These are phyloP conservation scores for Sorex maritimensis DNA, from an alignment of 2,797 vertebrate genomes.

Conservation along the genomic window DNA sequence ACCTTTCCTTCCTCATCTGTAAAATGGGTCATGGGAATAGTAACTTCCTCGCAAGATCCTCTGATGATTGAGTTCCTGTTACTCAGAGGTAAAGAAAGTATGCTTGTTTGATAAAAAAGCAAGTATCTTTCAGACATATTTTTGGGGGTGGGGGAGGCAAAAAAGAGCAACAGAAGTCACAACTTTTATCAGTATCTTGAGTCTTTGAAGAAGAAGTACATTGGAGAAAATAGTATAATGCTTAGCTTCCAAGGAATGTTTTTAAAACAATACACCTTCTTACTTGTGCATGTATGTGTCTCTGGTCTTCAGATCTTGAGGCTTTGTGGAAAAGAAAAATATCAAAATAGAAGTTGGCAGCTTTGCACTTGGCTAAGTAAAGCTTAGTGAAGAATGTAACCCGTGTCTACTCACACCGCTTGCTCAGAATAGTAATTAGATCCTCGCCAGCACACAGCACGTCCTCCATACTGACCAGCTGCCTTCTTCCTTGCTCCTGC, in stretches of 20 bases:
- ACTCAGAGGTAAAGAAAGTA: not conserved
- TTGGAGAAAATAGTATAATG: not conserved
- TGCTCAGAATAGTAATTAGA: not conserved
- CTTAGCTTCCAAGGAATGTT: not conserved
- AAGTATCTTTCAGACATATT: slow-evolving; percentile 24
- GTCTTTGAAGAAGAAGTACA: not conserved
- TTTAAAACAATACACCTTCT: not conserved
- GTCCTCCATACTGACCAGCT: not conserved
- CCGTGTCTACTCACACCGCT: not conserved
- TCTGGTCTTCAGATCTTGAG: slow-evolving; percentile 47
- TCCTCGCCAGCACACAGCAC: not conserved
- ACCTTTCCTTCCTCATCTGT: not conserved
- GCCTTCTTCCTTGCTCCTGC: not conserved
- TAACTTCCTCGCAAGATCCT: not conserved
- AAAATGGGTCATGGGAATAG: no score
- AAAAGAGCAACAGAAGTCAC: slow-evolving; percentile 1
- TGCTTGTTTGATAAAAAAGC: not conserved
- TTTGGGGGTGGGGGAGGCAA: not conserved
- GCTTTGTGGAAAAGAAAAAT: slow-evolving; percentile 21
- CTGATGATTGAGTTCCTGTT: not conserved
- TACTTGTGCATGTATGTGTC: not conserved
- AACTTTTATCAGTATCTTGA: not conserved
- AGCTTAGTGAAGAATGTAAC: not conserved
- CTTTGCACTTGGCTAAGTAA: not conserved
- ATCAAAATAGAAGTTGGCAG: slow-evolving; percentile 25